Evolutionary conservation across 2,888 invertebrate genomes (phyloP), one percentile per base, ranked within the genome.

Genomic region (Antheraea yamamai): DNA sequence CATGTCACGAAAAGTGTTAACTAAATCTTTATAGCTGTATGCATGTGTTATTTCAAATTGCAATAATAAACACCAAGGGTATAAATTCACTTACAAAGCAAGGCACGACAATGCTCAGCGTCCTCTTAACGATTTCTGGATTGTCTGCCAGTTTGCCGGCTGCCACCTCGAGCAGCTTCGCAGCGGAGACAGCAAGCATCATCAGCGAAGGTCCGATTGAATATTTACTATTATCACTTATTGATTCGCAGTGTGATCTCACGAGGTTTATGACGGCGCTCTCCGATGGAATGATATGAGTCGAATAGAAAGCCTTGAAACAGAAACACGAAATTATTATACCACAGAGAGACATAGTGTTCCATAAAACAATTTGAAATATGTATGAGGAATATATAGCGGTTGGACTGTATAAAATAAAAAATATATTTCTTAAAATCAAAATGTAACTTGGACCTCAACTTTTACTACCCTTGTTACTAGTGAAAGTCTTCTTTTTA

Each of bases 241-340:
- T 94, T 58, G 93, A 85, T 80, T 95, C 95, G 81, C 94, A 92
- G 83, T 95, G 95, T 0, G 91, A 88, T 0, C 91, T 87, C 18
- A 98, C 96, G 8, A 98, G 96, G 75, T 96, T 96, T n/a, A 97
- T 94, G 4, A 98, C 96, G 80, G 97, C 98, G 83, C 97, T 97
- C 87, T 98, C 98, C 0, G 97, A 97, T 20, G 98, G 98, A 79
- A 98, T 97, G 61, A 97, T 96, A 86, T 98, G 97, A 78, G 96
- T 96, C 61, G 96, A 95, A 90, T 96, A 97, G 30, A 96, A 96
- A 55, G 96, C 96, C 97, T 97, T 91, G 64, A 88, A 86, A 75
- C 79, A 79, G 76, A 77, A 16, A 61, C n/a, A 61, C 2, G 10
- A 55, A n/a, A 7, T 6, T 55, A 55, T 18, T n/a, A 55, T 55